Base-by-base conservation (phyloP, 2,797 vertebrate genomes). In the Otolemur crassicaudatus region DNA sequence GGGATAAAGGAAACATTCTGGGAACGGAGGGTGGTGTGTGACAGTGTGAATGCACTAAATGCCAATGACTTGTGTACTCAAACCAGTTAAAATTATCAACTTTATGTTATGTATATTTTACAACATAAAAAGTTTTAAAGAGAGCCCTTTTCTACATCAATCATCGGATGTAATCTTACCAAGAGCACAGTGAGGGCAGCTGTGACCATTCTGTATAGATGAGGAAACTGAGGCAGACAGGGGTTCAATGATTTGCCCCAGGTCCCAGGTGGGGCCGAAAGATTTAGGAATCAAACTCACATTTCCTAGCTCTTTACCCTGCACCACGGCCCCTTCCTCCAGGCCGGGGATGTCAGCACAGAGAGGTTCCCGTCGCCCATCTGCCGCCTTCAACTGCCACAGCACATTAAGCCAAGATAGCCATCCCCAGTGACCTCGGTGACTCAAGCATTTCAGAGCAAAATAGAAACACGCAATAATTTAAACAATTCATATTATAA, bases 381-480 rank as follows among this genome's bases (percentile, higher is more conserved):
- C 73, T 16, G 73, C 73, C 10, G 2, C 1, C 7, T 14, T 37
- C 43, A 25, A 25, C 16, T 1, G 61, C 20, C 87, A 31, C 23
- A 5, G 58, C 23, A 0, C 46, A 1, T 0, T 5, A 7, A 23
- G 73, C 43, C 43, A 22, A 10, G 25, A 12, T 5, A 7, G 43
- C 49, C 23, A 2, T 2, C 73, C 43, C 61, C 14, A 0, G 20
- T 7, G 67, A 34, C 27, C 43, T 63, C 14, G 7, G 72, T 2
- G 31, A 88, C 40, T 0, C 5, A 1, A 34, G 40, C 5, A 0
- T 34, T 31, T 31, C 60, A 73, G n/a, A 79, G 72, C 91, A 60
- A 40, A 75, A 69, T 2, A 29, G 9, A 40, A 56, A 60, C 65
- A 60, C 0, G 4, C 34, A 10, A 7, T 22, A 20, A 43, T 69